These are phyloP conservation scores for Carassius carassius DNA, from an alignment of 2,113 vertebrate genomes.

Conservation along the genomic window DNA sequence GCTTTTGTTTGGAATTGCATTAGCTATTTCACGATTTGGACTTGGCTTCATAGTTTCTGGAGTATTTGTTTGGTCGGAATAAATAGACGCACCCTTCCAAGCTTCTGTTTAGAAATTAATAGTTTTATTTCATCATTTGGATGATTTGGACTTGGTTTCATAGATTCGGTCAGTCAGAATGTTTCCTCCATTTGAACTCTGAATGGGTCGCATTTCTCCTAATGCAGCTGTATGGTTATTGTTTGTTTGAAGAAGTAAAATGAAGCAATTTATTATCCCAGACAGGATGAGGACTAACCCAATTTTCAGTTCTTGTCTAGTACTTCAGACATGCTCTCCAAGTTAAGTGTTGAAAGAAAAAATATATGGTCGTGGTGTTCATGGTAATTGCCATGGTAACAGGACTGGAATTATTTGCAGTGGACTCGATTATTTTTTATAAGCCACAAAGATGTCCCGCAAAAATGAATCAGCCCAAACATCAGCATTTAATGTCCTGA, in stretches of 20 bases:
- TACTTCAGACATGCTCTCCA: conserved; percentile 8
- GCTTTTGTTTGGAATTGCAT: no score
- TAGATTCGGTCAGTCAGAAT: not conserved
- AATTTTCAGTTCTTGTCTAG: not conserved
- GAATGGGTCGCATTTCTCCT: not conserved
- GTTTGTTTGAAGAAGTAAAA: not conserved
- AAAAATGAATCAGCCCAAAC: conserved; percentile 3
- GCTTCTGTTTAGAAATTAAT: no score
- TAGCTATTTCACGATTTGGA: no score
- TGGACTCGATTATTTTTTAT: not conserved
- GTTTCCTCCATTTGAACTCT: not conserved
- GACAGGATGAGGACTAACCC: not conserved
- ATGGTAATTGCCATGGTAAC: not conserved
- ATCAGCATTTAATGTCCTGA: not conserved
- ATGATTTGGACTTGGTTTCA: not conserved
- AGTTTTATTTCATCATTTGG: no score
- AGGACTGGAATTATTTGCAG: not conserved
- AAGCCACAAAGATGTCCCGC: not conserved
- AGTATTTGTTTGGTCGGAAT: no score
- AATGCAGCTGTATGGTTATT: not conserved
- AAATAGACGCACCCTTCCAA: no score
- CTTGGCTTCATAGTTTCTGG: no score
- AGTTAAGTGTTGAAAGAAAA: not conserved
- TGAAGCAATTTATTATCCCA: conserved; percentile 1
- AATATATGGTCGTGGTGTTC: not conserved